Evolutionary conservation across 1,140 invertebrate genomes (phyloP).

Genomic region (Drepana arcuata): DNA sequence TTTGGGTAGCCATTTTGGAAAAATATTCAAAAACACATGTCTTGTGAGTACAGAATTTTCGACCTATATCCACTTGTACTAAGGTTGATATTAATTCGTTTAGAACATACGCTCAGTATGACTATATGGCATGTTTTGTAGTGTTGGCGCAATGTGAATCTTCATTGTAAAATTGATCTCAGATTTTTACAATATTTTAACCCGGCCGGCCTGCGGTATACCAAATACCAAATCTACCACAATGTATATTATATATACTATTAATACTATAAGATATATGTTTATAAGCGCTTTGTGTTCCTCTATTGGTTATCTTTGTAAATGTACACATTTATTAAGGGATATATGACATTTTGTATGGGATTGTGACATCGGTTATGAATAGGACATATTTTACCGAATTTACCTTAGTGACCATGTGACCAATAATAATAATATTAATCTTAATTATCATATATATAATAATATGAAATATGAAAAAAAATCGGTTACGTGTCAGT

Average conservation of each 20-base stretch:
- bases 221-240: constrained; percentile 60
- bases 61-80: background rate
- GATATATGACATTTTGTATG: background rate
- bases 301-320: constrained; percentile 43
- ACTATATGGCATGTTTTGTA: constrained; percentile 22
- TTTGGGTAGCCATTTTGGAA: no score
- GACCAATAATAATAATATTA: background rate
- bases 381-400: background rate
- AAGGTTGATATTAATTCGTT: no score
- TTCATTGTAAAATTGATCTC: constrained; percentile 48
- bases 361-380: no score
- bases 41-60: background rate
- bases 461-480: background rate
- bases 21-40: background rate
- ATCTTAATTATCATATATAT: background rate
- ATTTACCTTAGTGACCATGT: background rate
- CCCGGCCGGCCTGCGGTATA: constrained; percentile 37
- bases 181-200: constrained; percentile 23
- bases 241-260: constrained; percentile 49
- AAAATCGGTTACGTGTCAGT: background rate
- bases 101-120: no score
- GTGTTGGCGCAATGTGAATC: constrained; percentile 14
- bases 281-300: constrained; percentile 57
- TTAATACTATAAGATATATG: constrained; percentile 15
- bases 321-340: constrained; percentile 27